phyloP scores from a whole-genome alignment of 2,888 invertebrate species.

The Ommatoiulus sabulosus region DNA sequence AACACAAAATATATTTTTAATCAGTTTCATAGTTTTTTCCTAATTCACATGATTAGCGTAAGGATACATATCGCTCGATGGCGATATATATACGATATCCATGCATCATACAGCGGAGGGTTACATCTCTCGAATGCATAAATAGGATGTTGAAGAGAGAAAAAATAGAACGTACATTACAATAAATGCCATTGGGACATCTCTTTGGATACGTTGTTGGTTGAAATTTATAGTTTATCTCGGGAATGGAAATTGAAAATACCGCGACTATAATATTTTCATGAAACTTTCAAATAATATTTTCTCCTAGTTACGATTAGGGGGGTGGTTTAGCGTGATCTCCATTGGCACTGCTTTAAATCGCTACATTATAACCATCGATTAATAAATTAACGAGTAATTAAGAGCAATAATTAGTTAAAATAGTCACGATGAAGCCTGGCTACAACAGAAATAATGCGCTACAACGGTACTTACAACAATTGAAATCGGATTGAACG shows the following conservation, averaged over 20 bases:
- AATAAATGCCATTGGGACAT: slow-evolving; percentile 47
- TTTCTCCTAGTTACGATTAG: not conserved
- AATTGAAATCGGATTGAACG: slow-evolving; percentile 50
- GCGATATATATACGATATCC: slow-evolving; percentile 13
- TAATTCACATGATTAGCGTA: slow-evolving; percentile 45
- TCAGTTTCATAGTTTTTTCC: slow-evolving; percentile 41
- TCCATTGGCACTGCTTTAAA: slow-evolving; percentile 23
- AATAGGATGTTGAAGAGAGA: slow-evolving; percentile 37
- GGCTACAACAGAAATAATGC: slow-evolving; percentile 48
- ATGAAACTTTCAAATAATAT: not conserved
- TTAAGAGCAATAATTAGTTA: slow-evolving; percentile 40
- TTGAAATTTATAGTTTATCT: slow-evolving; percentile 9
- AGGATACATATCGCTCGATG: slow-evolving; percentile 8
- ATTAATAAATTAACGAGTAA: slow-evolving; percentile 23
- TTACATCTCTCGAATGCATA: slow-evolving; percentile 48
- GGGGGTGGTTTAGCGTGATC: not conserved
- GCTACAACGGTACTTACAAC: slow-evolving; percentile 49
- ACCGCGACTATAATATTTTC: not conserved
- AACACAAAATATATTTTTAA: slow-evolving; percentile 53
- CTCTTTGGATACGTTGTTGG: not conserved
- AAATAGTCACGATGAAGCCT: slow-evolving; percentile 45
- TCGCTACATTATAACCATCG: slow-evolving; percentile 6
- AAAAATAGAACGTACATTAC: slow-evolving; percentile 40
- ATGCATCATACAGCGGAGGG: slow-evolving; percentile 39
- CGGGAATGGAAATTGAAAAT: not conserved